Percentiles rank a stretch among this genome's conserved stretches.
phyloP scores from a whole-genome alignment of 2,113 vertebrate genomes.

The Dipodomys stephensi region DNA sequence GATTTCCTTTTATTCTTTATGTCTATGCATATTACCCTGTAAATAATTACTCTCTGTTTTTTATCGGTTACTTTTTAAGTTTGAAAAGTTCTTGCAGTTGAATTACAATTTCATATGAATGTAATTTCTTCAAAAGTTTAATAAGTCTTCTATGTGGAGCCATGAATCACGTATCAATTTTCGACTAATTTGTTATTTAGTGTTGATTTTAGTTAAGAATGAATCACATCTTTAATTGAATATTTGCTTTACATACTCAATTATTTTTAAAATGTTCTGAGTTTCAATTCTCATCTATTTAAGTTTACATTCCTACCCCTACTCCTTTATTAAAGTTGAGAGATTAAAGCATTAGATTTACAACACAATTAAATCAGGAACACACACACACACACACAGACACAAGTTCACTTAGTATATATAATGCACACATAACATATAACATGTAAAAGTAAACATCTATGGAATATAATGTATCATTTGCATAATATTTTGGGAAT shows the following conservation, averaged over 20 bases:
- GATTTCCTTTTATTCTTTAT: neutral
- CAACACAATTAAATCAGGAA: neutral
- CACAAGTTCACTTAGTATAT: neutral
- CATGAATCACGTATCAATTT: neutral
- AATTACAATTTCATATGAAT: no score
- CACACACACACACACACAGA: neutral
- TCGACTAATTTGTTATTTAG: neutral
- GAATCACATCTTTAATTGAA: neutral
- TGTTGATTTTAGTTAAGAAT: slow-evolving; percentile 25
- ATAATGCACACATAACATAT: no score
- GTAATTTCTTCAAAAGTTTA: no score
- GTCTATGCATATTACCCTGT: neutral
- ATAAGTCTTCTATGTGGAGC: neutral
- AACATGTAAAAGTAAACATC: neutral
- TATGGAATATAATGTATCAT: neutral
- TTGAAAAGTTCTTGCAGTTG: neutral
- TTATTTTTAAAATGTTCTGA: neutral
- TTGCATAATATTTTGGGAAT: neutral
- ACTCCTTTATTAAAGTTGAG: neutral
- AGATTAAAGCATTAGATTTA: neutral
- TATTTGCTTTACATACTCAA: neutral
- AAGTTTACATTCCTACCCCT: rapidly evolving
- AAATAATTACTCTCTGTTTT: neutral
- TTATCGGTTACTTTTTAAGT: neutral
- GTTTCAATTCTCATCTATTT: neutral